phyloP scores from a whole-genome alignment of 2,888 invertebrate genomes.

The Lasius fuliginosus region DNA sequence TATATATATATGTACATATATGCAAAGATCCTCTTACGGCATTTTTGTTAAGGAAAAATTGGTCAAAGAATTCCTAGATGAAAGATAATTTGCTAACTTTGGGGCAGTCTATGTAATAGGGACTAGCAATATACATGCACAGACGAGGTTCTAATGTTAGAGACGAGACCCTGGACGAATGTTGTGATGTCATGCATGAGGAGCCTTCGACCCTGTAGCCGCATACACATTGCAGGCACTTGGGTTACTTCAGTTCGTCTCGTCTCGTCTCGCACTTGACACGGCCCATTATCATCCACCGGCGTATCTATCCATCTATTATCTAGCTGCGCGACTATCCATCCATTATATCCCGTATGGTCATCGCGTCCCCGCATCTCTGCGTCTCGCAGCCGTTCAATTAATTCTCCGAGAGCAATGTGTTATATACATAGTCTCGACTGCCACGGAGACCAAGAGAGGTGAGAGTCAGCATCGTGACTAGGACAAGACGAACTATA shows the following conservation, averaged over 20 bases:
- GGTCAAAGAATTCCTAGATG: neutral
- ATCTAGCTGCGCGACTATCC: slow-evolving; percentile 66
- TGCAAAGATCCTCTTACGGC: neutral
- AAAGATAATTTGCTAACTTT: neutral
- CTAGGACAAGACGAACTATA: neutral
- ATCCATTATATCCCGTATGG: slow-evolving; percentile 72
- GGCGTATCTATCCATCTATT: slow-evolving; percentile 72
- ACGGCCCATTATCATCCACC: slow-evolving; percentile 69
- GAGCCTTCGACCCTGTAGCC: slow-evolving; percentile 48
- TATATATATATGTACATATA: too few relatives aligned
- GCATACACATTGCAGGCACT: slow-evolving; percentile 48
- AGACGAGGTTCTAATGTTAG: neutral
- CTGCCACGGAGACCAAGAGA: slow-evolving; percentile 1
- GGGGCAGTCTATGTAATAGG: neutral
- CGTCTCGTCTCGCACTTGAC: slow-evolving; percentile 62
- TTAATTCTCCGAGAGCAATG: slow-evolving; percentile 76
- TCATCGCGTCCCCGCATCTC: slow-evolving; percentile 63
- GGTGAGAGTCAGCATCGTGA: neutral
- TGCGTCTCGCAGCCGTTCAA: slow-evolving; percentile 67
- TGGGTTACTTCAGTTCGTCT: slow-evolving; percentile 65
- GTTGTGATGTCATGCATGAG: slow-evolving; percentile 45
- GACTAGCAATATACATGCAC: neutral
- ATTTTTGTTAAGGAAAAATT: neutral
- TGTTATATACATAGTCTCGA: slow-evolving; percentile 59
- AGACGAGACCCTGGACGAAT: slow-evolving; percentile 37